A percentile compares a stretch with the other conserved stretches of the same genome.
Conservation (phyloP, 2,797 vertebrate species). For the Apogon hyalosoma region DNA sequence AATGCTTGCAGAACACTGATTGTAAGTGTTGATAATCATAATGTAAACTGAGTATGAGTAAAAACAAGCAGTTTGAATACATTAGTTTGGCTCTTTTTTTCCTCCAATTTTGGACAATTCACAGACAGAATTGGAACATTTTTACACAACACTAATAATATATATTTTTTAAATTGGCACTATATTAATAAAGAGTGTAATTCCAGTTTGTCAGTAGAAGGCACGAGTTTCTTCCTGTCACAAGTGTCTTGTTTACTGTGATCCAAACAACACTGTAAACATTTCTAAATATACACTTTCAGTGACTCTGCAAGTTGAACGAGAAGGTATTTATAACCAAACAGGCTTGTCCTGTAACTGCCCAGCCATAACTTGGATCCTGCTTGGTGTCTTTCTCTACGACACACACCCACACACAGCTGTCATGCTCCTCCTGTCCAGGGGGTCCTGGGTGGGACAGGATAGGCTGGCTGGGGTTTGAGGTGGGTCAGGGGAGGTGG, state of each 20-base stretch:
- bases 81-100: no score
- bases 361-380: slow-evolving; percentile 41
- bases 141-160: no score
- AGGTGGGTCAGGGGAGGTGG: slow-evolving; percentile 41
- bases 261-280: slow-evolving; percentile 29
- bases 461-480: slow-evolving; percentile 37
- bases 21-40: no score
- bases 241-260: neutral
- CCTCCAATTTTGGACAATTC: no score
- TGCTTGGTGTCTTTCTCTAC: slow-evolving; percentile 13
- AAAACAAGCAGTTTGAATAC: no score
- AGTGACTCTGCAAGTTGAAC: slow-evolving; percentile 41
- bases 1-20: no score
- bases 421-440: slow-evolving; percentile 50
- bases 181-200: no score
- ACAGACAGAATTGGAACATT: no score
- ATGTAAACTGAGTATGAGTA: no score
- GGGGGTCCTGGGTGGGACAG: slow-evolving; percentile 57
- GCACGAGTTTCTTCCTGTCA: neutral
- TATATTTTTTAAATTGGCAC: no score
- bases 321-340: slow-evolving; percentile 65
- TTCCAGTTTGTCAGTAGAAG: no score
- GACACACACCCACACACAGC: slow-evolving; percentile 34
- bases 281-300: slow-evolving; percentile 34
- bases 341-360: slow-evolving; percentile 41